A percentile compares a stretch with the other conserved stretches of the same genome.
phyloP scores from a whole-genome alignment of 1,140 invertebrate species.

The Atta colombica region DNA sequence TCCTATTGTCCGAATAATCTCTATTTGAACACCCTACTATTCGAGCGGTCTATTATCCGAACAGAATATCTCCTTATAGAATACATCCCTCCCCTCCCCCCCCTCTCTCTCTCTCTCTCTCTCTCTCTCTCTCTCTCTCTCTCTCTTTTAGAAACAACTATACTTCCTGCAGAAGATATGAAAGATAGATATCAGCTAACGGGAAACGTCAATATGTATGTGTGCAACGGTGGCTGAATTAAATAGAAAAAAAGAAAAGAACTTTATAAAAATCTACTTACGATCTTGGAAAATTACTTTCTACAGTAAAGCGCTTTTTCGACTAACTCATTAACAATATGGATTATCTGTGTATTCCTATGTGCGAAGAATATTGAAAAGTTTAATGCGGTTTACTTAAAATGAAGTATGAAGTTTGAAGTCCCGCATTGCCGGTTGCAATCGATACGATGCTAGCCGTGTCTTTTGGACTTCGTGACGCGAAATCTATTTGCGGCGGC shows the following conservation, averaged over 20 bases:
- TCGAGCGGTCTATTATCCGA: constrained; percentile 9
- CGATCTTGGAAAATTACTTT: constrained; percentile 12
- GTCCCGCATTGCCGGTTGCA: background rate
- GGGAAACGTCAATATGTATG: background rate
- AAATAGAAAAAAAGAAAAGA: too few species aligned
- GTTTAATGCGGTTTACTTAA: background rate
- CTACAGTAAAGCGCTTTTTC: background rate
- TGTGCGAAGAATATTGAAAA: background rate
- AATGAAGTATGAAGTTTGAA: background rate
- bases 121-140: background rate
- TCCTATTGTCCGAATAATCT: background rate
- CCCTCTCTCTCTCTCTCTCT: background rate
- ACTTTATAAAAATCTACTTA: background rate
- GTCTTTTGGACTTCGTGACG: constrained; percentile 25
- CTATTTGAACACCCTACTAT: constrained; percentile 2
- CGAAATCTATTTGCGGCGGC: constrained; percentile 32
- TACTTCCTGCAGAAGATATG: background rate
- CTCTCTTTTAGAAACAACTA: constrained; percentile 4
- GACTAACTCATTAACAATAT: background rate
- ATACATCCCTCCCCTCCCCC: background rate
- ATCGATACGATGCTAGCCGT: constrained; percentile 15
- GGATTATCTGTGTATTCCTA: background rate
- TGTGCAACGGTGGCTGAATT: background rate
- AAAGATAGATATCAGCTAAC: background rate
- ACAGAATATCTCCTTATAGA: background rate